phyloP scores from a whole-genome alignment of 2,797 vertebrate species.

The Lepilemur ruficaudatus region DNA sequence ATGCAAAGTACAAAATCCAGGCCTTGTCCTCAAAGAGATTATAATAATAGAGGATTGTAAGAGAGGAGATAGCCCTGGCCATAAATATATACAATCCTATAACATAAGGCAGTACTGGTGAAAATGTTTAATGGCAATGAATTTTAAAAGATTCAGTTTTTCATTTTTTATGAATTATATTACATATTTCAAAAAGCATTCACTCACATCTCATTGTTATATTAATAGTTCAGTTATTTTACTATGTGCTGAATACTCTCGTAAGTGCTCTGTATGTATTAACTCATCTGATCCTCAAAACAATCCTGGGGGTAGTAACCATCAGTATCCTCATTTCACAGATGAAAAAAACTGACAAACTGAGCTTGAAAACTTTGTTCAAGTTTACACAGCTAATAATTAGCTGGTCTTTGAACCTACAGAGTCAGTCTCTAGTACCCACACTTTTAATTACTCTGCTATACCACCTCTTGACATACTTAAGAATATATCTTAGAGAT shows the following conservation, averaged over 20 bases:
- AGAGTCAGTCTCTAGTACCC: background rate
- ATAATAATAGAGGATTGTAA: background rate
- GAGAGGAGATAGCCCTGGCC: background rate
- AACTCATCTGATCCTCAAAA: background rate
- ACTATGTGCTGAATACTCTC: background rate
- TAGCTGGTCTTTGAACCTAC: background rate
- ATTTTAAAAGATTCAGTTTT: background rate
- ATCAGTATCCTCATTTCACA: background rate
- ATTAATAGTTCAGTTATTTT: background rate
- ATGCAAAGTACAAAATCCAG: background rate
- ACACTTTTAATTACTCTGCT: background rate
- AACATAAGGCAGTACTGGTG: background rate
- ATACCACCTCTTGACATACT: background rate
- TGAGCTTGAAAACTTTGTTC: background rate
- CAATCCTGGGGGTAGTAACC: background rate
- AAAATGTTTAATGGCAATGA: background rate
- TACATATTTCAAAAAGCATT: constrained; percentile 4
- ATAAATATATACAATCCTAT: background rate
- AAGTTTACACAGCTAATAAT: background rate
- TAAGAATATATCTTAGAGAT: background rate
- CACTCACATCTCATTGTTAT: background rate
- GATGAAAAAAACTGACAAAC: background rate
- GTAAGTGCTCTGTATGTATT: background rate
- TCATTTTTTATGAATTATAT: background rate
- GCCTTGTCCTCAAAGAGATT: background rate